Conservation (phyloP, 1,140 invertebrate species). For the Proales similis region DNA sequence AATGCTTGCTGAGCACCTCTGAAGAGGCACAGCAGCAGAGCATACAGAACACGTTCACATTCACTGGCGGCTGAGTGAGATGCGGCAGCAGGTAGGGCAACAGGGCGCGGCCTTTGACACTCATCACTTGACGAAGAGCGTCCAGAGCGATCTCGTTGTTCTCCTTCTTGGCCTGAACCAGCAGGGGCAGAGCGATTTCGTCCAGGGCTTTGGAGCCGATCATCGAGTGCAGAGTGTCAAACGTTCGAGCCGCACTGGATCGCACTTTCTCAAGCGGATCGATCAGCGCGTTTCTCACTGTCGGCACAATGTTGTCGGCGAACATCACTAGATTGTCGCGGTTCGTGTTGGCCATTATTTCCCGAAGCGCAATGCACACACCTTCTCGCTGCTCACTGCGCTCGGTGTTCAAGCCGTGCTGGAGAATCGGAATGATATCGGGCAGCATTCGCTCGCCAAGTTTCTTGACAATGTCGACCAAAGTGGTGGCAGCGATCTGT, state of each 20-base stretch:
- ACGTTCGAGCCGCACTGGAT: conserved; percentile 86
- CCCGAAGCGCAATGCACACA: conserved; percentile 92
- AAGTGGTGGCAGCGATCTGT: conserved; percentile 84
- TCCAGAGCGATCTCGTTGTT: conserved; percentile 63
- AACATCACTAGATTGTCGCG: conserved; percentile 68
- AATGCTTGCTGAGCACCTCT: conserved; percentile 80
- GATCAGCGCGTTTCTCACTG: conserved; percentile 80
- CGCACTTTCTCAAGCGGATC: conserved; percentile 86
- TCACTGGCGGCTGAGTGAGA: conserved; percentile 72
- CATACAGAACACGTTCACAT: conserved; percentile 77
- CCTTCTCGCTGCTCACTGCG: conserved; percentile 87
- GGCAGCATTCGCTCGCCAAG: conserved; percentile 91
- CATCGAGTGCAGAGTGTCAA: conserved; percentile 86
- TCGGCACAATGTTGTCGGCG: conserved; percentile 92
- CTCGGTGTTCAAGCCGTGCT: conserved; percentile 80
- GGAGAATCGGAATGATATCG: conserved; percentile 94
- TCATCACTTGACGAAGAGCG: conserved; percentile 89
- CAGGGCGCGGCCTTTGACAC: conserved; percentile 86
- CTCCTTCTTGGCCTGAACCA: conserved; percentile 15
- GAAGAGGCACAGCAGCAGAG: conserved; percentile 83
- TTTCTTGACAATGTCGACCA: conserved; percentile 94
- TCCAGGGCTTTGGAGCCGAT: conserved; percentile 89
- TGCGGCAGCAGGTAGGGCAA: conserved; percentile 91
- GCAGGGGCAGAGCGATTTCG: conserved; percentile 59
- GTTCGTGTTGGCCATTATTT: conserved; percentile 93